Base-by-base conservation (phyloP, 37 sponge, comb jelly and placozoan species). In the Theonella swinhoei region DNA sequence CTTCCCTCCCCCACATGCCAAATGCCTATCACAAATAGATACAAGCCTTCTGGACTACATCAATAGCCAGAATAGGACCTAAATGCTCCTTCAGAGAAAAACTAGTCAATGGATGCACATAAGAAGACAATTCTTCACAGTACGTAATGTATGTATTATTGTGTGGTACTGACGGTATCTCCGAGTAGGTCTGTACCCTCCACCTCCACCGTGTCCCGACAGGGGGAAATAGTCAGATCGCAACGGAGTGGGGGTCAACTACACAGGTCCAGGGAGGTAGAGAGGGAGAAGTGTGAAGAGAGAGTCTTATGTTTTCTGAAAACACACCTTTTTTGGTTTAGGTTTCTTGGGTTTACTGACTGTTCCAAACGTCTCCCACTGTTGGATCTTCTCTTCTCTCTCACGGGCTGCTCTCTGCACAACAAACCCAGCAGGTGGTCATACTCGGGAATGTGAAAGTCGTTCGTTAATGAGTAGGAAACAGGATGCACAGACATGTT, bases 311-410 rank as follows among this genome's bases (percentile, higher is more conserved):
- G 67, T 8, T n/a, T n/a, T 29, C 26, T 19, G 59, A 39, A 74
- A 4, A 3, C 61, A 24, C 30, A 85, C 77, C 72, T 68, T 76
- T 68, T 70, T 39, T 35, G 70, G 78, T 40, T 71, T 26, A 14
- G 37, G 28, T 29, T 64, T 83, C 29, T 71, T 75, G 11, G 80
- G 42, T 26, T 77, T 88, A n/a, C 69, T 34, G 35, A 89, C 75
- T 0, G 83, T 80, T 34, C 78, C 71, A 59, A 89, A 89, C 39
- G 63, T 59, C 68, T 89, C 89, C 89, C 89, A 89, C 80, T 89
- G 89, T n/a, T 83, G 60, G 42, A 89, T 89, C 75, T 63, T 83
- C 70, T 74, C 85, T 8, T 83, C 84, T 64, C 84, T 62, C 41
- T 89, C 85, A 38, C 72, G 54, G 1, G 66, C 85, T 74, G 77